phyloP scores from a whole-genome alignment of 2,113 vertebrate genomes.

The Macrotis lagotis region DNA sequence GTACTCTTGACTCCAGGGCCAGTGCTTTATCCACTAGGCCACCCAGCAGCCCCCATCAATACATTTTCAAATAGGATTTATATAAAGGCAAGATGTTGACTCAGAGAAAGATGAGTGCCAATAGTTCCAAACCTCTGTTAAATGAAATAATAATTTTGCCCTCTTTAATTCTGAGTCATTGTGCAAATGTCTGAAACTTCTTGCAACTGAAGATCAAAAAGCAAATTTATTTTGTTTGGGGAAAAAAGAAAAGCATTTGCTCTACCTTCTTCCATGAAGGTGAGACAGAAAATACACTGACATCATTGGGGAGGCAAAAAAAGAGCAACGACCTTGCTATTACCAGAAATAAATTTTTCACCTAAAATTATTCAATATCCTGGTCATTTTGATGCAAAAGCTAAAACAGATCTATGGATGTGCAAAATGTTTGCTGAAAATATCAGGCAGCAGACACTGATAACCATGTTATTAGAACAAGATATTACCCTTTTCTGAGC shows the following conservation, averaged over 20 bases:
- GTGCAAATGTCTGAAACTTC: background rate
- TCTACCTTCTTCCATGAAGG: background rate
- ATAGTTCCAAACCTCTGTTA: background rate
- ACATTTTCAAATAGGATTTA: background rate
- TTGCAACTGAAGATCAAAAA: background rate
- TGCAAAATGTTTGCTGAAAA: background rate
- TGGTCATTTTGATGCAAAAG: background rate
- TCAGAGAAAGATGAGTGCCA: background rate
- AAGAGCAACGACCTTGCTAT: background rate
- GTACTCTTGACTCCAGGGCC: no score
- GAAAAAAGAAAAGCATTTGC: background rate
- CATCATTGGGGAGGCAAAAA: constrained; percentile 2
- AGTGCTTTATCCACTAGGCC: no score
- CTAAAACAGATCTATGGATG: background rate
- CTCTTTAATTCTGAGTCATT: background rate
- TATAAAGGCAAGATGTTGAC: constrained; percentile 4
- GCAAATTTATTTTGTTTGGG: background rate
- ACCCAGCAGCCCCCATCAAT: no score
- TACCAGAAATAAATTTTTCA: background rate
- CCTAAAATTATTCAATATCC: background rate
- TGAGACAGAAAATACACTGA: constrained; percentile 25
- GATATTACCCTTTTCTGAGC: background rate
- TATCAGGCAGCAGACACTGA: constrained; percentile 6
- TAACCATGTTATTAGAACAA: background rate
- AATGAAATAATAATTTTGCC: background rate